Percentiles rank a stretch among this genome's conserved stretches.
Evolutionary conservation across 2,113 vertebrate genomes (phyloP).

Genomic region (Natator depressus): DNA sequence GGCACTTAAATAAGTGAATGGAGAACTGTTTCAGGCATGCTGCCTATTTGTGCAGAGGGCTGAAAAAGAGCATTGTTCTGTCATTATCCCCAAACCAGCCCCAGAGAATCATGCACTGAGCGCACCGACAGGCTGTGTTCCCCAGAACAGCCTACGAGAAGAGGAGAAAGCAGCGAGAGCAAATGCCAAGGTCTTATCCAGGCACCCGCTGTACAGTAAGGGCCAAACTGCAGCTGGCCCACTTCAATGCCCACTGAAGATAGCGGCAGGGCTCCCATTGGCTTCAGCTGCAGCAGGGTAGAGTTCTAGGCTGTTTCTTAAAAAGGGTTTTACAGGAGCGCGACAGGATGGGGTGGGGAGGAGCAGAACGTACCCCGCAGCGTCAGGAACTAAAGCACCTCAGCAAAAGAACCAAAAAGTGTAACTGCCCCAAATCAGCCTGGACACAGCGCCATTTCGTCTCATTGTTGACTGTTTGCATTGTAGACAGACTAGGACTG

Average conservation of each 20-base stretch:
- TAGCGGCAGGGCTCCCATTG: fast-evolving
- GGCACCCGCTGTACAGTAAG: conserved; percentile 23
- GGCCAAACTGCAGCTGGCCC: background rate
- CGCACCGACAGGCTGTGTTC: conserved; percentile 52
- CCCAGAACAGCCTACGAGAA: conserved; percentile 62
- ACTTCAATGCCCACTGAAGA: background rate
- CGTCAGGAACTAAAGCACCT: conserved; percentile 59
- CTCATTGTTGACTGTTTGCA: conserved; percentile 62
- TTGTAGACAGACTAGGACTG: conserved; percentile 54
- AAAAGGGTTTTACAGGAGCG: background rate
- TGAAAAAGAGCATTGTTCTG: conserved; percentile 83
- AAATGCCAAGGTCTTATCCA: conserved; percentile 49
- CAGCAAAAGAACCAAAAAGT: conserved; percentile 62
- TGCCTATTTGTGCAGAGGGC: conserved; percentile 70
- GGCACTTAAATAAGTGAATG: conserved; percentile 48
- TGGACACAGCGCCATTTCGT: conserved; percentile 67
- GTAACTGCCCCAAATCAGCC: conserved; percentile 51
- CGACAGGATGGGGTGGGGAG: background rate
- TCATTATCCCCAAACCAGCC: conserved; percentile 83
- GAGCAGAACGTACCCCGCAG: conserved; percentile 33
- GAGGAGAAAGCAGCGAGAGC: conserved; percentile 74
- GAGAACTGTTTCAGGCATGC: conserved; percentile 47
- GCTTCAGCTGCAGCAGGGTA: background rate
- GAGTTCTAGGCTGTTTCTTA: background rate
- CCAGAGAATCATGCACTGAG: conserved; percentile 74